phyloP scores from a whole-genome alignment of 2,888 invertebrate genomes.

The Dugesia japonica region DNA sequence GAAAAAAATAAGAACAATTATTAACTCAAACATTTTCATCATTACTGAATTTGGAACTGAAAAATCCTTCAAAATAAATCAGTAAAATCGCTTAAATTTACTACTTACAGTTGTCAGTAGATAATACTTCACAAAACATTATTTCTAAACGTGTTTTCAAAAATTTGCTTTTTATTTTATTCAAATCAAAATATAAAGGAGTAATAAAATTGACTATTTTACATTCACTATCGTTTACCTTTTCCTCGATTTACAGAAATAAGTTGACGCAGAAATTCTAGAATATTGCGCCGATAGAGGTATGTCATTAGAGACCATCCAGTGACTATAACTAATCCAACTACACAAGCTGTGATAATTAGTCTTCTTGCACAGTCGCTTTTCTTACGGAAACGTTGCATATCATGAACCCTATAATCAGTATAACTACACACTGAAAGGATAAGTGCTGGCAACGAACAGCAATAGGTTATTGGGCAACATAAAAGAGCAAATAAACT shows the following conservation, averaged over 20 bases:
- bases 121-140: neutral
- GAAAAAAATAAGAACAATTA: slow-evolving; percentile 4
- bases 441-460: slow-evolving; percentile 25
- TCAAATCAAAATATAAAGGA: neutral
- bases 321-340: neutral
- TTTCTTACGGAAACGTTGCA: slow-evolving; percentile 28
- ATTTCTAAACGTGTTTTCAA: neutral
- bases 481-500: slow-evolving; percentile 25
- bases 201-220: neutral
- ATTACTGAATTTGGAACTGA: neutral
- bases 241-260: neutral
- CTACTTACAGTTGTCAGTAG: neutral
- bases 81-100: neutral
- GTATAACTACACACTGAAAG: slow-evolving; percentile 27
- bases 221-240: neutral
- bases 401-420: slow-evolving; percentile 28
- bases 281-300: neutral
- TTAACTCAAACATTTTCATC: neutral
- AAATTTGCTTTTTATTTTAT: neutral
- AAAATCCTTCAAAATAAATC: slow-evolving; percentile 2
- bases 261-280: neutral
- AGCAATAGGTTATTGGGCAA: slow-evolving; percentile 27
- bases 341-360: slow-evolving; percentile 24
- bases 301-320: slow-evolving; percentile 8
- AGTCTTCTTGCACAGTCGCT: slow-evolving; percentile 26